These are phyloP conservation scores for Drosophila setifemur DNA, from an alignment of 1,140 invertebrate species.

Conservation along the genomic window DNA sequence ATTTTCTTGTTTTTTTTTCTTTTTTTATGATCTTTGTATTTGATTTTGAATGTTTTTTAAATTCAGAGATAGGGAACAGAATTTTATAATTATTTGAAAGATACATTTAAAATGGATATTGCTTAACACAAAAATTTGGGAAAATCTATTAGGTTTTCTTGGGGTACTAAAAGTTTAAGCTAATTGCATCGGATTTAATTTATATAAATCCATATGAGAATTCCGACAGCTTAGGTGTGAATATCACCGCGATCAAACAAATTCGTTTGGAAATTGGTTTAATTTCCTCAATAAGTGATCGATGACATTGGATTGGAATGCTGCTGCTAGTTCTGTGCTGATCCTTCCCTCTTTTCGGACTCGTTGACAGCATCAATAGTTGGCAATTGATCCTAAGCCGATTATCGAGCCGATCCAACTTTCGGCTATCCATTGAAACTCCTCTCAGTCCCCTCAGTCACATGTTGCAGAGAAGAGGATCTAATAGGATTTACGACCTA, in stretches of 20 bases:
- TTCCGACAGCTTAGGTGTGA: constrained; percentile 5
- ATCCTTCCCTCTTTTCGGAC: constrained; percentile 12
- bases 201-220: too few relatives aligned
- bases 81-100: background rate
- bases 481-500: constrained; percentile 71
- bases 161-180: too few relatives aligned
- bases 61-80: background rate
- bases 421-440: constrained; percentile 4
- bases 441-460: constrained; percentile 46
- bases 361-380: constrained; percentile 56
- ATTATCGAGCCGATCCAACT: constrained; percentile 39
- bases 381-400: constrained; percentile 57
- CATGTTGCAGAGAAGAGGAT: constrained; percentile 58
- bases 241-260: background rate
- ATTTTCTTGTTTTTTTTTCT: background rate
- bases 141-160: too few relatives aligned
- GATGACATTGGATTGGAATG: background rate
- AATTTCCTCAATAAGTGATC: constrained; percentile 4
- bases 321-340: background rate
- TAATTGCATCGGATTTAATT: too few relatives aligned
- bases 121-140: too few relatives aligned
- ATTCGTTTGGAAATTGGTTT: constrained; percentile 11
- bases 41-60: background rate
- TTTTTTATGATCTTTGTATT: background rate
- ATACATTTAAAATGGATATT: too few relatives aligned